These are phyloP conservation scores for Helarctos malayanus DNA, from an alignment of 2,797 vertebrate genomes.

Conservation along the genomic window DNA sequence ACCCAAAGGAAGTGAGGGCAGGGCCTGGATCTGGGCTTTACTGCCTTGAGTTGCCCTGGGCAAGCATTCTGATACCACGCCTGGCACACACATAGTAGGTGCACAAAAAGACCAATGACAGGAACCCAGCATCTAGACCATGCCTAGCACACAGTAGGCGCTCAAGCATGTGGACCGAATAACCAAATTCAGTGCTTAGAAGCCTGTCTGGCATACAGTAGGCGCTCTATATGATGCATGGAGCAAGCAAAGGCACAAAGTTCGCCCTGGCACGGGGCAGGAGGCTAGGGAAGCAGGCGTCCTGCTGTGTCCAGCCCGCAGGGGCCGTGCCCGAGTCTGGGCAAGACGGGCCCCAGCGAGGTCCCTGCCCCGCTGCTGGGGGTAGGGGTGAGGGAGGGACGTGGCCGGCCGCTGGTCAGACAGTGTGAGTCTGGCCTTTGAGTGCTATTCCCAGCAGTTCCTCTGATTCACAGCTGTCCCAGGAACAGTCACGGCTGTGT, in stretches of 20 bases:
- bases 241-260: not conserved
- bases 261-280: fast-evolving
- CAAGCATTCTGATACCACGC: not conserved
- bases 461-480: slow-evolving; percentile 85
- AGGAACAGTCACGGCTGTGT: slow-evolving; percentile 81
- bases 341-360: not conserved
- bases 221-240: fast-evolving
- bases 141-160: not conserved
- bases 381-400: not conserved
- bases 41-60: too few species aligned
- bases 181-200: too few species aligned
- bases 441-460: slow-evolving; percentile 77
- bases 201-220: not conserved
- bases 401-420: slow-evolving; percentile 37
- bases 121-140: not conserved
- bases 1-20: not conserved
- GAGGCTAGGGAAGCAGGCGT: not conserved
- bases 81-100: not conserved
- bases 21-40: not conserved
- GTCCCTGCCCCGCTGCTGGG: not conserved
- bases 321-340: fast-evolving
- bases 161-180: not conserved
- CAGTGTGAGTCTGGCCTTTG: slow-evolving; percentile 74
- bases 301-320: not conserved
- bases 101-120: not conserved